phyloP scores from a whole-genome alignment of 2,888 invertebrate species.

The Leucoptera coffeella region DNA sequence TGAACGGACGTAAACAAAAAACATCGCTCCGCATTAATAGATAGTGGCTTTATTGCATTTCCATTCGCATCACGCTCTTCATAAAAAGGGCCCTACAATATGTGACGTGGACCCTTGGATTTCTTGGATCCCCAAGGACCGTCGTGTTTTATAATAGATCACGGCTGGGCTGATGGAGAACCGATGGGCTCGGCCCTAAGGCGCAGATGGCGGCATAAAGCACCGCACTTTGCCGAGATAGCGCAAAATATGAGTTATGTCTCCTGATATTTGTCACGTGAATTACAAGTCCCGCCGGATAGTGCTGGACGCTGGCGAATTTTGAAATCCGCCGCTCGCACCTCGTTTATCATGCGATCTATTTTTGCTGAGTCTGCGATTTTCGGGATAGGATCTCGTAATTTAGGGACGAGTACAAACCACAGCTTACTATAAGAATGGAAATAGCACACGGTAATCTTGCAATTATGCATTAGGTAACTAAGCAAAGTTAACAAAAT shows the following conservation, averaged over 20 bases:
- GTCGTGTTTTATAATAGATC: conserved; percentile 52
- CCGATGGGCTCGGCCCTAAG: conserved; percentile 40
- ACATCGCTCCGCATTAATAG: too few species aligned
- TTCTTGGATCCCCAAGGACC: too few species aligned
- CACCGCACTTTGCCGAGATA: conserved; percentile 26
- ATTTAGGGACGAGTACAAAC: too few species aligned
- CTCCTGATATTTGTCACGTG: conserved; percentile 55
- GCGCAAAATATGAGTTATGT: conserved; percentile 51
- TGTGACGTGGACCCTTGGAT: too few species aligned
- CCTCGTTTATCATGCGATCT: conserved; percentile 40
- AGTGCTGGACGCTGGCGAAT: conserved; percentile 18
- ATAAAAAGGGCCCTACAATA: too few species aligned
- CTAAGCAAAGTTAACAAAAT: too few species aligned
- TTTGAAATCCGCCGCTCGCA: conserved; percentile 34
- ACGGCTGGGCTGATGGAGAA: conserved; percentile 45
- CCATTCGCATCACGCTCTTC: not conserved
- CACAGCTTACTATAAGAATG: too few species aligned
- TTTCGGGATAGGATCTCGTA: too few species aligned
- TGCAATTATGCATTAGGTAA: too few species aligned
- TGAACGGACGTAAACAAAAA: too few species aligned
- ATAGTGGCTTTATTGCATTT: too few species aligned
- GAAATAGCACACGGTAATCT: too few species aligned
- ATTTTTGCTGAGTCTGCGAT: conserved; percentile 24
- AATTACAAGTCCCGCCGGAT: conserved; percentile 47
- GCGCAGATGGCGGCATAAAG: conserved; percentile 49